Evolutionary conservation across 2,797 vertebrate species (phyloP).

Genomic region (Trichosurus vulpecula): DNA sequence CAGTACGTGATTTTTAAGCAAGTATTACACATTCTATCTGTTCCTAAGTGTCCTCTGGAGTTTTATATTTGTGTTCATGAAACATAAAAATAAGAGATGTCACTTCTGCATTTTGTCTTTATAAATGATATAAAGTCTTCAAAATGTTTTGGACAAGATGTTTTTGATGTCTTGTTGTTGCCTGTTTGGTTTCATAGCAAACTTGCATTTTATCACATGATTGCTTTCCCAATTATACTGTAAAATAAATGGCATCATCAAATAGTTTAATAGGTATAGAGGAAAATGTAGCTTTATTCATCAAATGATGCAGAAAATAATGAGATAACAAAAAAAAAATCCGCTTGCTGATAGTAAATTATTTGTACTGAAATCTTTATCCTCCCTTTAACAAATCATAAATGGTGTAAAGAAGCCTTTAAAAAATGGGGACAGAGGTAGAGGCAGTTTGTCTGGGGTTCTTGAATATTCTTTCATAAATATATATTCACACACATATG

Average conservation of each 20-base stretch:
- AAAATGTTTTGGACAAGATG: constrained; percentile 75
- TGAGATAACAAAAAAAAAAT: constrained; percentile 71
- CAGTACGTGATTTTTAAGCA: constrained; percentile 43
- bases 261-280: constrained; percentile 85
- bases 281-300: constrained; percentile 84
- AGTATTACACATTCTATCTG: neutral
- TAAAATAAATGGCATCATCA: constrained; percentile 86
- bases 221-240: constrained; percentile 85
- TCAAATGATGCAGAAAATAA: constrained; percentile 87
- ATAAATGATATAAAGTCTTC: constrained; percentile 66
- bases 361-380: constrained; percentile 64
- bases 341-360: constrained; percentile 66
- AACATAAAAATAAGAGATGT: constrained; percentile 55
- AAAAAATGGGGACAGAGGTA: neutral
- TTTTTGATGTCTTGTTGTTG: constrained; percentile 76
- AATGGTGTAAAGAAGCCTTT: neutral
- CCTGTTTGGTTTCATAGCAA: constrained; percentile 81
- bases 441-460: neutral
- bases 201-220: constrained; percentile 84
- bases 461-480: neutral
- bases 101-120: constrained; percentile 37
- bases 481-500: neutral
- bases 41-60: constrained; percentile 19
- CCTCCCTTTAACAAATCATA: constrained; percentile 9
- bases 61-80: constrained; percentile 35